Evolutionary conservation across 2,797 vertebrate genomes (phyloP).

Genomic region (Typhlichthys eigenmanni): DNA sequence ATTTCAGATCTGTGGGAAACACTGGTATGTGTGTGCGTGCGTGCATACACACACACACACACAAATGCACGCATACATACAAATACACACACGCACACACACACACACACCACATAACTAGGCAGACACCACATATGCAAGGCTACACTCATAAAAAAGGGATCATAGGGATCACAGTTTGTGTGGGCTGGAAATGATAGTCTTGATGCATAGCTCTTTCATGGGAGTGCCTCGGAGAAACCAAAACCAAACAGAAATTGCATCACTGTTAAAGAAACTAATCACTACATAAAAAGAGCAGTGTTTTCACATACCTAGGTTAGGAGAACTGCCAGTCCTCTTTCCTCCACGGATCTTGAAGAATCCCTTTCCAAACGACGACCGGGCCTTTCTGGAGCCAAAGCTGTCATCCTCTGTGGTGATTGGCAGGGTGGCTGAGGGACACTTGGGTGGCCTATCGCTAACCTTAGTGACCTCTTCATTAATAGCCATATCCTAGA

Average conservation of each 20-base stretch:
- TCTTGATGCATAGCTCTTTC: conserved; percentile 34
- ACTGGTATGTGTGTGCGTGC: no score
- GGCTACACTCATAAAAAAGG: conserved; percentile 57
- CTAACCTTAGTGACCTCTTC: conserved; percentile 70
- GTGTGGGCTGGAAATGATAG: conserved; percentile 64
- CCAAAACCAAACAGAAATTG: conserved; percentile 17
- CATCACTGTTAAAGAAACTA: conserved; percentile 17
- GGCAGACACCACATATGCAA: conserved; percentile 34
- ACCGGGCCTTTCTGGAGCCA: conserved; percentile 88
- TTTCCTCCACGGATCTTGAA: conserved; percentile 94
- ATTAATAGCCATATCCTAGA: conserved; percentile 70
- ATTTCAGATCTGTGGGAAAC: no score
- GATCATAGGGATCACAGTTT: conserved; percentile 38
- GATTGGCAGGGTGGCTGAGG: conserved; percentile 62
- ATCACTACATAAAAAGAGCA: neutral
- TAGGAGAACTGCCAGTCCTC: conserved; percentile 87
- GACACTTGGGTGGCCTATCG: conserved; percentile 81
- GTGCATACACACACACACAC: no score
- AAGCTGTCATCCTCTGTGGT: conserved; percentile 82
- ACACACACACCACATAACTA: conserved; percentile 8
- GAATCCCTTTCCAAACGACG: conserved; percentile 95
- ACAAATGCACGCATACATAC: conserved; percentile 2
- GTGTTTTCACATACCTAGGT: conserved; percentile 84
- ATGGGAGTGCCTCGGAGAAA: conserved; percentile 60
- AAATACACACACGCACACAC: conserved; percentile 6